Conservation (phyloP, 2,888 invertebrate species). For the Fragum fragum region DNA sequence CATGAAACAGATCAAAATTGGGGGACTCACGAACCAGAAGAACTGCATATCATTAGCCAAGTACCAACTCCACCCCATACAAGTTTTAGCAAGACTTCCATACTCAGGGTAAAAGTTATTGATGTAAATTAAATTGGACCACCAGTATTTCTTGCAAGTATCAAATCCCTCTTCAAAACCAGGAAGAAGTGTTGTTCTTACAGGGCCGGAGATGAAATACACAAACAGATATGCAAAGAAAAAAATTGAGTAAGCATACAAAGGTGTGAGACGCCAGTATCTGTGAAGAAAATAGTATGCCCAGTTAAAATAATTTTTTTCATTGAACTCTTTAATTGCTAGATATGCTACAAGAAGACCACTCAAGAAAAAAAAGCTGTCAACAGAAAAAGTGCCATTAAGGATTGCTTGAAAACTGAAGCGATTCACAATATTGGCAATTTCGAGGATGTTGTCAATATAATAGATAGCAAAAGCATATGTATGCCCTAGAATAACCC, state of each 20-base stretch:
- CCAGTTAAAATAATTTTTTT: constrained; percentile 53
- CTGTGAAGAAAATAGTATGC: constrained; percentile 58
- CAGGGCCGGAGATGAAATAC: constrained; percentile 55
- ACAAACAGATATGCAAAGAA: constrained; percentile 54
- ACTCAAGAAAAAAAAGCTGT: constrained; percentile 83
- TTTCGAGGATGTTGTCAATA: constrained; percentile 63
- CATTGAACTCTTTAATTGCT: constrained; percentile 56
- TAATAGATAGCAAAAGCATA: constrained; percentile 48
- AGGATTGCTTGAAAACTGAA: constrained; percentile 78
- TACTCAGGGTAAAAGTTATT: constrained; percentile 79
- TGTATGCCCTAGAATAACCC: constrained; percentile 65
- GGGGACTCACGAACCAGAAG: constrained; percentile 72
- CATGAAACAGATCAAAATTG: constrained; percentile 47
- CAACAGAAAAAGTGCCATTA: constrained; percentile 82
- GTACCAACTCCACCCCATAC: constrained; percentile 78
- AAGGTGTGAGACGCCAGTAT: constrained; percentile 70
- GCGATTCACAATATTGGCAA: constrained; percentile 40
- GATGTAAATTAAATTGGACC: constrained; percentile 81
- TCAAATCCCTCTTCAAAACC: constrained; percentile 20
- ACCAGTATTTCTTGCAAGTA: constrained; percentile 80
- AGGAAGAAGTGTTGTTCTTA: neutral
- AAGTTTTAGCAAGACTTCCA: constrained; percentile 57
- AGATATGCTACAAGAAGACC: constrained; percentile 63
- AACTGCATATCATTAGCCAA: constrained; percentile 83
- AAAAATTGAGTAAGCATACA: constrained; percentile 66